Evolutionary conservation across 2,888 invertebrate species (phyloP), one percentile per base, ranked within the genome.

Genomic region (Brenthis hecate): DNA sequence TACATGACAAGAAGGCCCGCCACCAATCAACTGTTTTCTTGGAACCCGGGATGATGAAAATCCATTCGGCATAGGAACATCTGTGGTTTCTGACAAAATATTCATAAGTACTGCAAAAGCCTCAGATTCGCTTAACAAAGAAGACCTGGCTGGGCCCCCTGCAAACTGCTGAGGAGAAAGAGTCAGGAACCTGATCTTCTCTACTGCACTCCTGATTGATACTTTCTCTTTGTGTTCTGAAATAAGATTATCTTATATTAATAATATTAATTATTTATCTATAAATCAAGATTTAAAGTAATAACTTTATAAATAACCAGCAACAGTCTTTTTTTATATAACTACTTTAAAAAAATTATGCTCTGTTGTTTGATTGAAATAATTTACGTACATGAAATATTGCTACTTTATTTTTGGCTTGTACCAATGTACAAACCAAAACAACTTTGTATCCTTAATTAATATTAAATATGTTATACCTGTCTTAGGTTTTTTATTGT

Each of bases 41-140:
- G 91, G 88, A 70, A 89, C 87, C 11, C 89, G 89, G 76, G 87
- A 94, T 0, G 92, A 92, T 6, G 95, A 95, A 86, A 97, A 97
- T 0, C 96, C 96, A 23, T 93, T 93, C 0, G 97, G 97, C 95
- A 97, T 95, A 2, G 95, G 91, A 69, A 94, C 94, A 63, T 95
- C 95, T 13, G 94, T 93, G 61, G 93, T 94, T 28, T 95, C 94
- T 23, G 96, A 96, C 23, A 96, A 95, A 70, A 97, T 96, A 83
- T 97, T 97, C 94, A 97, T 96, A 1, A 97, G 91, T 68, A 97
- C 95, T 0, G 96, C 95, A 80, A 97, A 95, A 14, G 96, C 95
- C 82, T 97, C 97, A 1, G 96, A 94, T 84, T 96, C 95, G 0
- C 95, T 94, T 36, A 97, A 91, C 11, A 97, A 87, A n/a, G 93